phyloP scores from a whole-genome alignment of 2,888 invertebrate genomes.

The Acrobasis repandana region DNA sequence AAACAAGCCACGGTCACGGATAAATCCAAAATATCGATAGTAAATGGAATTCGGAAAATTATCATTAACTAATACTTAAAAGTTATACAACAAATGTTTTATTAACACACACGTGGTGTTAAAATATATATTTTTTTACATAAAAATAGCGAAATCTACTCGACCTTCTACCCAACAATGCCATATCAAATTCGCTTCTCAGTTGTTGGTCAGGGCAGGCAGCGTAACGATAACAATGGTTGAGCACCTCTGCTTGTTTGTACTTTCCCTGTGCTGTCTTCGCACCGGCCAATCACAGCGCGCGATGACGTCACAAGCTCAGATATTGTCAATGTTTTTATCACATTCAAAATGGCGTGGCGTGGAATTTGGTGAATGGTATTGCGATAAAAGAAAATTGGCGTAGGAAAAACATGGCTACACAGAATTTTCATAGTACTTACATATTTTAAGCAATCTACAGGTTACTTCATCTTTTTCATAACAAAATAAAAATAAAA shows the following conservation, averaged over 20 bases:
- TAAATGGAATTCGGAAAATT: too few relatives aligned
- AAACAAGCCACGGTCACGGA: too few relatives aligned
- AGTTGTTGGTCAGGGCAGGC: conserved; percentile 48
- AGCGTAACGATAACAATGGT: conserved; percentile 56
- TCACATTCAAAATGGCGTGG: conserved; percentile 5
- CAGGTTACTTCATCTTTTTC: too few relatives aligned
- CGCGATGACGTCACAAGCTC: conserved; percentile 37
- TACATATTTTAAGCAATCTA: too few relatives aligned
- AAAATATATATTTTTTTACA: too few relatives aligned
- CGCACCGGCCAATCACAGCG: conserved; percentile 40
- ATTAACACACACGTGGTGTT: conserved; percentile 24
- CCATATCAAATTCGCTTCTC: conserved; percentile 63
- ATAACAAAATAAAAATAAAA: too few relatives aligned
- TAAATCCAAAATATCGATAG: too few relatives aligned
- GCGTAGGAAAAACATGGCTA: neutral
- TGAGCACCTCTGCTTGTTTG: conserved; percentile 51
- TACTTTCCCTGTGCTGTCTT: conserved; percentile 44
- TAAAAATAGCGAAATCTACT: conserved; percentile 33
- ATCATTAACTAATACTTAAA: neutral
- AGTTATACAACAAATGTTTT: neutral
- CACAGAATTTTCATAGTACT: neutral
- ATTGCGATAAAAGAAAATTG: neutral
- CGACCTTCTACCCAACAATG: conserved; percentile 53
- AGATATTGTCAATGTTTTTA: conserved; percentile 48
- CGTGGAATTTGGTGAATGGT: conserved; percentile 6